These are phyloP conservation scores for Stenopsyche tienmushanensis DNA, from an alignment of 1,140 invertebrate species.

Conservation along the genomic window DNA sequence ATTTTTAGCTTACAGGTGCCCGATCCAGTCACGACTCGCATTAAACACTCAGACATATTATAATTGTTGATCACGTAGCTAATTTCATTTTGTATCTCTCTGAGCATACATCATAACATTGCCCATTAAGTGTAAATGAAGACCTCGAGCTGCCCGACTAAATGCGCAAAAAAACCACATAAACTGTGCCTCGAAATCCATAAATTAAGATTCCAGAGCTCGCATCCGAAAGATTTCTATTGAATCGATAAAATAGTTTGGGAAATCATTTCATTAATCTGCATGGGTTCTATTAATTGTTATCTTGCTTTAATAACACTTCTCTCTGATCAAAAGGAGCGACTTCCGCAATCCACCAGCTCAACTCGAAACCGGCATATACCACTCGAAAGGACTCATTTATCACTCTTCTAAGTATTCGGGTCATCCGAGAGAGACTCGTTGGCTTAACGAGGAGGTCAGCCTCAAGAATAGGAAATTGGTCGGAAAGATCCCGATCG, in stretches of 20 bases:
- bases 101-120: slow-evolving; percentile 7
- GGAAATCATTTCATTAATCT: no score
- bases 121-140: background rate
- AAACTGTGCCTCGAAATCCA: background rate
- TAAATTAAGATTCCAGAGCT: background rate
- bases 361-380: no score
- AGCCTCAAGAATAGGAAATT: background rate
- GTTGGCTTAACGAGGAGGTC: background rate
- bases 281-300: no score
- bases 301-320: no score
- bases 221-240: background rate
- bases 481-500: background rate
- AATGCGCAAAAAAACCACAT: background rate
- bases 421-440: background rate
- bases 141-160: background rate
- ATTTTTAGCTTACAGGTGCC: slow-evolving; percentile 37
- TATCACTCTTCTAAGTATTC: no score
- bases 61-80: slow-evolving; percentile 32
- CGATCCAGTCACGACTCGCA: slow-evolving; percentile 35
- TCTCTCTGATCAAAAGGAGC: no score
- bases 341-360: no score
- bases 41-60: slow-evolving; percentile 37
- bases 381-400: background rate
- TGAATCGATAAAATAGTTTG: no score
- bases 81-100: slow-evolving; percentile 28